A percentile compares a stretch with the other conserved stretches of the same genome.
These are phyloP conservation scores for Quadroppia sp. DNA, from an alignment of 2,888 invertebrate species.

Conservation along the genomic window DNA sequence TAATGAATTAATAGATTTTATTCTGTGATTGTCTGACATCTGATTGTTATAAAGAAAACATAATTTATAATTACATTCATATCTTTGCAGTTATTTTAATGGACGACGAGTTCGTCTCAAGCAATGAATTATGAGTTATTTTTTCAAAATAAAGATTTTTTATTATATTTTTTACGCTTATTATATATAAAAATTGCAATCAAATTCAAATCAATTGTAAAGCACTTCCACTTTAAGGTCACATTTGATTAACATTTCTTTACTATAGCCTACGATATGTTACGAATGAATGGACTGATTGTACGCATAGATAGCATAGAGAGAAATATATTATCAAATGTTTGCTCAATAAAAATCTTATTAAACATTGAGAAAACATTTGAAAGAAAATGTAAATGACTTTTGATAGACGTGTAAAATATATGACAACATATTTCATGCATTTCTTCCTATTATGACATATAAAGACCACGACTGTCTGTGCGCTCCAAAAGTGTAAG, in stretches of 20 bases:
- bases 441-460: neutral
- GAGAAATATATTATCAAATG: neutral
- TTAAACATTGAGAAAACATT: neutral
- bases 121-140: neutral
- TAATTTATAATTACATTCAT: neutral
- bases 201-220: neutral
- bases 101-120: neutral
- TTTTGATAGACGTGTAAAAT: neutral
- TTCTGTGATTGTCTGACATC: neutral
- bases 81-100: neutral
- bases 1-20: neutral
- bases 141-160: neutral
- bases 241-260: constrained; percentile 5
- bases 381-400: neutral
- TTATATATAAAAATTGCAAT: neutral
- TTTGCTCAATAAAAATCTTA: neutral
- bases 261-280: neutral
- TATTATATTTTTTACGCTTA: too few species aligned
- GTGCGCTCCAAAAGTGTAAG: neutral
- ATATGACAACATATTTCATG: constrained; percentile 1
- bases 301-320: neutral
- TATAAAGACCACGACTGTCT: too few species aligned
- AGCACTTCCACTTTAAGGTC: neutral
- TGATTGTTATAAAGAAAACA: neutral
- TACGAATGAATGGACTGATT: neutral